Percentiles rank a stretch among this genome's conserved stretches.
phyloP scores from a whole-genome alignment of 1,140 invertebrate species.

The Heterodera carotae region DNA sequence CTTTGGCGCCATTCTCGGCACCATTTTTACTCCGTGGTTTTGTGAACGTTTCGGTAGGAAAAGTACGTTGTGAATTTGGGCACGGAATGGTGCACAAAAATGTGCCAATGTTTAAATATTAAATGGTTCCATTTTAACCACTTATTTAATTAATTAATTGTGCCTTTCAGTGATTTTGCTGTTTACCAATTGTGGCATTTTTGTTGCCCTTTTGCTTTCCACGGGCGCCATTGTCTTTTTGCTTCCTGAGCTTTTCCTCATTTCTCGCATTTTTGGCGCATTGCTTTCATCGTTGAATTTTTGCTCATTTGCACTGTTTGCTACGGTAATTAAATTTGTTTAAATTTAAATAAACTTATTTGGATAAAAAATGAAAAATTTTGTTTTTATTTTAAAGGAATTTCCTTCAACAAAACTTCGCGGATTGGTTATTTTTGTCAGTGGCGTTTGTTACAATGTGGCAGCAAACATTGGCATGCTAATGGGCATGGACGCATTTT shows the following conservation, averaged over 20 bases:
- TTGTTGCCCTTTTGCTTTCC: slow-evolving; percentile 25
- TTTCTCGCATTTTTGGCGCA: slow-evolving; percentile 47
- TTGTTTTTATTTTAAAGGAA: slow-evolving; percentile 48
- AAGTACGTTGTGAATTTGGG: not conserved
- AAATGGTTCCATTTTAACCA: slow-evolving; percentile 1
- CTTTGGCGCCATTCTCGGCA: slow-evolving; percentile 47
- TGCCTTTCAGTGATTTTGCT: slow-evolving; percentile 43
- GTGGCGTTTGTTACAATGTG: slow-evolving; percentile 41
- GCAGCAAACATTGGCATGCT: slow-evolving; percentile 47
- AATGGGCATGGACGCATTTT: slow-evolving; percentile 46
- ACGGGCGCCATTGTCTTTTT: slow-evolving; percentile 26
- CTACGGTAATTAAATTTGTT: slow-evolving; percentile 6
- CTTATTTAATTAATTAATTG: not conserved
- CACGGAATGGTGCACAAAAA: too few species aligned
- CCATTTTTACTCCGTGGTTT: slow-evolving; percentile 45
- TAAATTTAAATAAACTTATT: not conserved
- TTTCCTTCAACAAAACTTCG: slow-evolving; percentile 45
- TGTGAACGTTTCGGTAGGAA: slow-evolving; percentile 37
- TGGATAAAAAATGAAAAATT: not conserved
- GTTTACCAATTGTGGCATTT: slow-evolving; percentile 34
- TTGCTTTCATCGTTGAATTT: slow-evolving; percentile 43
- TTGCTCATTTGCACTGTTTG: slow-evolving; percentile 33
- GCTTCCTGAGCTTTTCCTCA: slow-evolving; percentile 49
- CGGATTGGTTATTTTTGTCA: slow-evolving; percentile 43
- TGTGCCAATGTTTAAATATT: too few species aligned